These are phyloP conservation scores for Argyresthia albistria DNA, from an alignment of 2,888 invertebrate species.

Conservation along the genomic window DNA sequence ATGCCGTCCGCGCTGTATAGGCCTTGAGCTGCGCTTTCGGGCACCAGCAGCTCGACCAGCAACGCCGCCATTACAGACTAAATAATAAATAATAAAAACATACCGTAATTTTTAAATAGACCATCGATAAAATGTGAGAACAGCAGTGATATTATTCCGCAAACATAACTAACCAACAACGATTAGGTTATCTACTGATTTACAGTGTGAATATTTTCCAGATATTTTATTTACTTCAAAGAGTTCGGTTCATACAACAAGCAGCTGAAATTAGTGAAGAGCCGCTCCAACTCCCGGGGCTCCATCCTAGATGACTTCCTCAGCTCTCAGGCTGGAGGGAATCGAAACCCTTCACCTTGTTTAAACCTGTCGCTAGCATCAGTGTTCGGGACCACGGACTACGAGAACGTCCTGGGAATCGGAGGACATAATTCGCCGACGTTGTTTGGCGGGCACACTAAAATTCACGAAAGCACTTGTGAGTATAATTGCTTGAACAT, in stretches of 20 bases:
- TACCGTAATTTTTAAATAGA: background rate
- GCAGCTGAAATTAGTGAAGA: constrained; percentile 55
- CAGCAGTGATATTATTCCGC: background rate
- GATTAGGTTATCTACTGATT: too few species aligned
- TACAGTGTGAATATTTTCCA: constrained; percentile 24
- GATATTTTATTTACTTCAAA: constrained; percentile 69
- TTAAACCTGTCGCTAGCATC: constrained; percentile 35
- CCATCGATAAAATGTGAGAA: background rate
- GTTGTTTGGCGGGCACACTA: constrained; percentile 31
- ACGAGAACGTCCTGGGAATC: constrained; percentile 27
- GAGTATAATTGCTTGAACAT: constrained; percentile 21
- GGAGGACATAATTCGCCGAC: constrained; percentile 26
- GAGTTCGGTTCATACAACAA: constrained; percentile 67
- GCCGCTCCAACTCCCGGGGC: constrained; percentile 59
- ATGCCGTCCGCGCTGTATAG: too few species aligned
- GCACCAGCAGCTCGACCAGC: too few species aligned
- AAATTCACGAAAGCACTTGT: constrained; percentile 52
- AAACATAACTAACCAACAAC: background rate
- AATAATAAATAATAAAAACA: background rate
- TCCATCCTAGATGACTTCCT: constrained; percentile 57
- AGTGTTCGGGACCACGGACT: constrained; percentile 37
- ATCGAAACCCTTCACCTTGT: constrained; percentile 15
- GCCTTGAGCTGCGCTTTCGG: too few species aligned
- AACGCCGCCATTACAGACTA: too few species aligned
- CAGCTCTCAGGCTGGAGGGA: background rate